These are phyloP conservation scores for Ursus arctos DNA, from an alignment of 2,113 vertebrate species.

Conservation along the genomic window DNA sequence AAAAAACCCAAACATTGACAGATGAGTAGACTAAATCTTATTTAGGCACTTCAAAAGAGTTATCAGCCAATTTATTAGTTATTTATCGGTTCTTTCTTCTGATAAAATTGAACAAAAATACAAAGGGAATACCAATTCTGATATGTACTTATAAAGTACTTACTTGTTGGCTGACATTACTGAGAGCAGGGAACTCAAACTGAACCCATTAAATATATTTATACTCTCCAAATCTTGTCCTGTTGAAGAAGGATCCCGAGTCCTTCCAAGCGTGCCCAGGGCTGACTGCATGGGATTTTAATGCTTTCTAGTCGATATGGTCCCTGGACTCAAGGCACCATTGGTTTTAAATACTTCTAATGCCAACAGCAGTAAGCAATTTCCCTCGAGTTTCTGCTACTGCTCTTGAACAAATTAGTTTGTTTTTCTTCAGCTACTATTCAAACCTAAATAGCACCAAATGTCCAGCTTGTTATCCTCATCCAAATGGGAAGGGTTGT, in stretches of 20 bases:
- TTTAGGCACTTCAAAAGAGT: not conserved
- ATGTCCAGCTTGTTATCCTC: slow-evolving; percentile 59
- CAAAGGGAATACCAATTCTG: not conserved
- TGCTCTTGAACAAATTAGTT: slow-evolving; percentile 53
- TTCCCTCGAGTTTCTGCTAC: slow-evolving; percentile 58
- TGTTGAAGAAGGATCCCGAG: not conserved
- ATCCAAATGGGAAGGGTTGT: slow-evolving; percentile 53
- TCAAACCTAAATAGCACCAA: slow-evolving; percentile 36
- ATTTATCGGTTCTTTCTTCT: not conserved
- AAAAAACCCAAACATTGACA: not conserved
- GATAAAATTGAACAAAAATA: slow-evolving; percentile 43
- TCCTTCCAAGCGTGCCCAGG: slow-evolving; percentile 14
- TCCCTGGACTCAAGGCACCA: slow-evolving; percentile 7
- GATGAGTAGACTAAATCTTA: not conserved
- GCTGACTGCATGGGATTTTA: not conserved
- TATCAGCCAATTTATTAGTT: slow-evolving; percentile 2
- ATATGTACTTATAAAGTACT: not conserved
- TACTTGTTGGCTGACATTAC: slow-evolving; percentile 49
- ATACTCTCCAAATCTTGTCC: slow-evolving; percentile 10
- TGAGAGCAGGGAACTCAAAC: not conserved
- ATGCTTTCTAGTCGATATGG: not conserved
- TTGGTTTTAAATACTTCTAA: slow-evolving; percentile 58
- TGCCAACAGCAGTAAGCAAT: not conserved
- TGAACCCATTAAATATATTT: slow-evolving; percentile 66
- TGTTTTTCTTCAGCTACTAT: slow-evolving; percentile 42